Evolutionary conservation across 2,797 vertebrate species (phyloP).

Genomic region (Perodicticus potto): DNA sequence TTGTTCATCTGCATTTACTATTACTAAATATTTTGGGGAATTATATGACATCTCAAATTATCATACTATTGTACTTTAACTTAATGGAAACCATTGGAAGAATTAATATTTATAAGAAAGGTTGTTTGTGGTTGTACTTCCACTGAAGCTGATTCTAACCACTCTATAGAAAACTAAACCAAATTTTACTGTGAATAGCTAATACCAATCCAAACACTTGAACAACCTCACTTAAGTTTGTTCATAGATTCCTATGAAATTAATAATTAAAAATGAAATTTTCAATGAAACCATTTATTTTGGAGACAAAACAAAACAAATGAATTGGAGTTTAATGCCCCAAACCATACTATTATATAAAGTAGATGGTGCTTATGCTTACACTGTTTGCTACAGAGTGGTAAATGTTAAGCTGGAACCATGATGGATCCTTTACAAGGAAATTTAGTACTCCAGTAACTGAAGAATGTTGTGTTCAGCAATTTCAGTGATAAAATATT

Average conservation of each 20-base stretch:
- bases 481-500: conserved; percentile 2
- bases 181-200: conserved; percentile 48
- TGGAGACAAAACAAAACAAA: conserved; percentile 53
- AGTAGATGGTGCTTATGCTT: background rate
- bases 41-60: background rate
- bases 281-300: conserved; percentile 15
- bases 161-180: conserved; percentile 51
- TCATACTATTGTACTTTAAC: conserved; percentile 13
- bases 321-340: conserved; percentile 14
- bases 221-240: conserved; percentile 31
- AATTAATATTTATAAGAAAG: conserved; percentile 53
- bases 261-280: conserved; percentile 61
- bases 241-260: conserved; percentile 29
- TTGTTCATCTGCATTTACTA: background rate
- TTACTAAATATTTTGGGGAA: conserved; percentile 36
- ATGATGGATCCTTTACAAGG: background rate
- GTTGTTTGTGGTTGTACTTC: conserved; percentile 49
- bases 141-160: background rate
- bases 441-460: background rate
- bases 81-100: conserved; percentile 49
- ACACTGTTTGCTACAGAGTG: background rate
- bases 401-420: conserved; percentile 25
- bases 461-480: background rate
- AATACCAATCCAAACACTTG: conserved; percentile 43
- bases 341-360: background rate